Conservation (phyloP, 2,797 vertebrate species). For the Hoplostethus atlanticus region DNA sequence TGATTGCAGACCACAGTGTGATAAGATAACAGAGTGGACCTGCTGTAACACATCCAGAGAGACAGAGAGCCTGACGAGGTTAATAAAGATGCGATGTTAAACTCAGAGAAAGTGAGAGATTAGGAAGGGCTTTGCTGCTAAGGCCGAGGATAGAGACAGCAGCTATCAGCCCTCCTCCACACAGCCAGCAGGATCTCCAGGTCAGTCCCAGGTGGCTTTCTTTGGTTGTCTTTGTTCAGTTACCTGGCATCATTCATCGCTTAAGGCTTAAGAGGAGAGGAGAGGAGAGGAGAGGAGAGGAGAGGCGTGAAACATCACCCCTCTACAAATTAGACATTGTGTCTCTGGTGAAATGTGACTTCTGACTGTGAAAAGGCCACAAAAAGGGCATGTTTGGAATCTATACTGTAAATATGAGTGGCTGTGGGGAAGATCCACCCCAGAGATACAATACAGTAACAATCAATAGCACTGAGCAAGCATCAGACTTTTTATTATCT, state of each 20-base stretch:
- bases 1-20: background rate
- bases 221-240: no score
- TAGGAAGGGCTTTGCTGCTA: slow-evolving; percentile 20
- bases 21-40: background rate
- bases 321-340: slow-evolving; percentile 41
- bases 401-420: slow-evolving; percentile 10
- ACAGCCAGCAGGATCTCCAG: background rate
- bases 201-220: no score
- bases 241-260: no score
- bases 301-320: slow-evolving; percentile 43
- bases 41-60: background rate
- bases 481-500: slow-evolving; percentile 71
- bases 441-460: slow-evolving; percentile 47
- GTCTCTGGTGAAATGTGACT: slow-evolving; percentile 46
- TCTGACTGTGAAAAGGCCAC: slow-evolving; percentile 10
- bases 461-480: slow-evolving; percentile 76
- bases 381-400: slow-evolving; percentile 9
- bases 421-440: slow-evolving; percentile 23
- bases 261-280: no score
- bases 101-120: slow-evolving; percentile 19
- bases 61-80: slow-evolving; percentile 8
- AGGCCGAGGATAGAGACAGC: slow-evolving; percentile 8
- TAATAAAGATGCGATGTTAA: slow-evolving; percentile 14
- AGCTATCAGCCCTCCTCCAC: background rate
- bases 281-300: no score